Percentiles rank a stretch among this genome's conserved stretches.
Evolutionary conservation across 2,113 vertebrate species (phyloP).

Genomic region (Pipra filicauda): DNA sequence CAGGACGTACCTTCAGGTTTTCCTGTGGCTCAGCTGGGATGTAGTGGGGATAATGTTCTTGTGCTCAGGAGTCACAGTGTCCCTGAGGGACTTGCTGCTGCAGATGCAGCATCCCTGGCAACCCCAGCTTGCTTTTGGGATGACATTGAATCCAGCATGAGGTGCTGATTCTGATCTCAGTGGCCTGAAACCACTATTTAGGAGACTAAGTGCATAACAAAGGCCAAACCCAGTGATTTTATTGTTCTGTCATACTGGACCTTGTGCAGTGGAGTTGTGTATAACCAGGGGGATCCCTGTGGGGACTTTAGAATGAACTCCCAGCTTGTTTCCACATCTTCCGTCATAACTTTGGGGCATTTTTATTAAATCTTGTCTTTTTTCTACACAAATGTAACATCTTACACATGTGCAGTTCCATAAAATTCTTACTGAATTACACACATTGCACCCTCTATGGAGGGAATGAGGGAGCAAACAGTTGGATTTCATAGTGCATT

Average conservation of each 20-base stretch:
- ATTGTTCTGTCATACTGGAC: background rate
- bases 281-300: fast-evolving
- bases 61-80: background rate
- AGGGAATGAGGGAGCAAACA: background rate
- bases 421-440: background rate
- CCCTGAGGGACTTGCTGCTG: background rate
- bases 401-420: background rate
- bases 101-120: background rate
- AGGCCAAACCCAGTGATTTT: background rate
- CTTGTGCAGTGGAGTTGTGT: background rate
- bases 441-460: background rate
- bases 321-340: background rate
- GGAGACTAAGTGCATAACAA: background rate
- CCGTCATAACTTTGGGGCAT: background rate
- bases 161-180: background rate
- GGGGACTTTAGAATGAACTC: background rate
- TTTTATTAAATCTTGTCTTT: background rate
- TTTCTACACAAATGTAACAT: background rate
- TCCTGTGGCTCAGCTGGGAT: fast-evolving
- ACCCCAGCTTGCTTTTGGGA: background rate
- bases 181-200: background rate
- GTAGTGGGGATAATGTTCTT: fast-evolving
- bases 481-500: fast-evolving
- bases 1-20: background rate
- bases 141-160: fast-evolving